Conservation (phyloP, 2,113 vertebrate genomes). For the Chaetops frenatus region DNA sequence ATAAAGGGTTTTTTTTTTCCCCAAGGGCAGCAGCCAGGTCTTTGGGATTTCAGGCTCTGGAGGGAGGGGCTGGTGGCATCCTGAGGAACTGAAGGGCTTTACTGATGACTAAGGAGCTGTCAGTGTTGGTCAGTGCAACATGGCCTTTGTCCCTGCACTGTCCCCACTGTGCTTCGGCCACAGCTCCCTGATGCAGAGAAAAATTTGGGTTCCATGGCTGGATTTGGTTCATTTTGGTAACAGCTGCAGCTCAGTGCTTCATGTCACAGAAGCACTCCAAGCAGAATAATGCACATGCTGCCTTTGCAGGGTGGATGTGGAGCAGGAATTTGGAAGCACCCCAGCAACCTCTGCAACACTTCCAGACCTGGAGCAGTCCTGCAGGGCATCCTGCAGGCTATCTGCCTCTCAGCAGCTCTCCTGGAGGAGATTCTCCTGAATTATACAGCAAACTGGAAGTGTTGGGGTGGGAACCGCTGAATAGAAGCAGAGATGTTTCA, state of each 20-base stretch:
- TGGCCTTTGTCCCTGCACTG: neutral
- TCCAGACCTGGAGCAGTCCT: neutral
- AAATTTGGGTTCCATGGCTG: neutral
- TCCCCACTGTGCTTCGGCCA: neutral
- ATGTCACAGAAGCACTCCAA: neutral
- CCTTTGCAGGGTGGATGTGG: neutral
- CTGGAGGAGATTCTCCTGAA: neutral
- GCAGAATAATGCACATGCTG: neutral
- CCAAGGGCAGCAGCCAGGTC: neutral
- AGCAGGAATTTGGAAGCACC: neutral
- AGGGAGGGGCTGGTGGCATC: neutral
- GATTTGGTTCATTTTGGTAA: neutral
- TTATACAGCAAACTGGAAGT: neutral
- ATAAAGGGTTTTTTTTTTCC: neutral
- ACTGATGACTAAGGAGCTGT: neutral
- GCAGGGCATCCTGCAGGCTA: neutral
- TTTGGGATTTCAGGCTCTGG: neutral
- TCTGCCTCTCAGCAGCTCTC: neutral
- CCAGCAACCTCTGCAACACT: neutral
- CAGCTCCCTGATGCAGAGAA: neutral
- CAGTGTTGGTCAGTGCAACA: neutral
- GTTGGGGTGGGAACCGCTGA: conserved; percentile 3
- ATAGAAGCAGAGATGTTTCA: neutral
- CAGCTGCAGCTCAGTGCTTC: neutral
- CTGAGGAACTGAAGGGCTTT: neutral